A percentile compares a stretch with the other conserved stretches of the same genome.
Conservation (phyloP, 2,113 vertebrate species). For the Cyanistes caeruleus region DNA sequence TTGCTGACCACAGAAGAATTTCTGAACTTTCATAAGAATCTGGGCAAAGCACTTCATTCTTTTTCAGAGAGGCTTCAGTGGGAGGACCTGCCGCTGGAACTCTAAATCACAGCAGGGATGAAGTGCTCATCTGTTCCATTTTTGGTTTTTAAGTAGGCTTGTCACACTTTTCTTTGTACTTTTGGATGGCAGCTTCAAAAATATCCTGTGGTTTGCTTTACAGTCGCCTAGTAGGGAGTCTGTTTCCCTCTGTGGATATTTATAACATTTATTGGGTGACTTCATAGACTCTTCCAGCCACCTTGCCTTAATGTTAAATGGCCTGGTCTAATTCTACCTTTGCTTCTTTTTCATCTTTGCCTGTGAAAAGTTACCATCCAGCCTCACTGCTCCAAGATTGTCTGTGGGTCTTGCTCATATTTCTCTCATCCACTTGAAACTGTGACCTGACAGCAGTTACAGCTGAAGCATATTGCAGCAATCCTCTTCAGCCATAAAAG, state of each 20-base stretch:
- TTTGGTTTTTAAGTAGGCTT: conserved; percentile 41
- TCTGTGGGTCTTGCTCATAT: background rate
- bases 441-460: background rate
- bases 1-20: conserved; percentile 42
- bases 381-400: background rate
- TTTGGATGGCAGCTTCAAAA: conserved; percentile 47
- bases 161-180: conserved; percentile 53
- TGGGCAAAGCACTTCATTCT: background rate
- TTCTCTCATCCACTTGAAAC: background rate
- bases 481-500: background rate
- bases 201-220: conserved; percentile 36
- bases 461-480: background rate
- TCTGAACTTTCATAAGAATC: conserved; percentile 20
- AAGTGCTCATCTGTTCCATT: conserved; percentile 46
- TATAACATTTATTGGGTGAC: conserved; percentile 27
- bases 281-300: conserved; percentile 9
- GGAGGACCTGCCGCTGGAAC: background rate
- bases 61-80: background rate
- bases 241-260: conserved; percentile 30
- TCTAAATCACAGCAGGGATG: conserved; percentile 30
- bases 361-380: background rate
- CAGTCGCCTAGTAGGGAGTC: conserved; percentile 47
- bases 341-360: background rate
- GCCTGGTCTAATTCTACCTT: background rate
- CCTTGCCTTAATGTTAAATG: background rate